Percentiles rank a stretch among this genome's conserved stretches.
Conservation (phyloP, 2,113 vertebrate genomes). For the Aspiorhynchus laticeps region DNA sequence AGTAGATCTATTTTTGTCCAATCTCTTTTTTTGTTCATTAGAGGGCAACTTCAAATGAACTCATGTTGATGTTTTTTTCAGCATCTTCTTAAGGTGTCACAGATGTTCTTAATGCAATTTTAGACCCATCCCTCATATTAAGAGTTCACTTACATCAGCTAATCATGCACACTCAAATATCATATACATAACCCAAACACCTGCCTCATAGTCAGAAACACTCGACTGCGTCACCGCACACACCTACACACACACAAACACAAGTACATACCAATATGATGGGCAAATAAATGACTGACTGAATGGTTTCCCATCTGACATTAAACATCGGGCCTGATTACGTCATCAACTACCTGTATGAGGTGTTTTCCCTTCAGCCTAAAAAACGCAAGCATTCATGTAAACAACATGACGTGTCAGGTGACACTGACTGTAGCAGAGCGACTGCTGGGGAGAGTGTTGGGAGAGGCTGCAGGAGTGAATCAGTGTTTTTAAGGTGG, state of each 20-base stretch:
- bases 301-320: no score
- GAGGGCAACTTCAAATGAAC: background rate
- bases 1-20: background rate
- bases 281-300: background rate
- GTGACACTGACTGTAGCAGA: conserved; percentile 28
- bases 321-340: conserved; percentile 2
- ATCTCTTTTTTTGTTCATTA: background rate
- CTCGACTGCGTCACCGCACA: background rate
- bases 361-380: conserved; percentile 4
- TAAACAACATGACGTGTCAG: background rate
- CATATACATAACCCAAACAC: background rate
- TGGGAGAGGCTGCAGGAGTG: conserved; percentile 45
- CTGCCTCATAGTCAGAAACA: background rate
- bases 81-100: background rate
- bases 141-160: background rate
- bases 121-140: background rate
- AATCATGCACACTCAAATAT: background rate
- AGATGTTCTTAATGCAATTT: background rate
- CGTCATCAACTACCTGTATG: background rate
- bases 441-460: background rate
- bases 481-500: conserved; percentile 34
- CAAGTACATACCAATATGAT: background rate
- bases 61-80: background rate
- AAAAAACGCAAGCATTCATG: conserved; percentile 19
- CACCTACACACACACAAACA: background rate